These are phyloP conservation scores for Tenthredo livida DNA, from an alignment of 2,888 invertebrate species.

Conservation along the genomic window DNA sequence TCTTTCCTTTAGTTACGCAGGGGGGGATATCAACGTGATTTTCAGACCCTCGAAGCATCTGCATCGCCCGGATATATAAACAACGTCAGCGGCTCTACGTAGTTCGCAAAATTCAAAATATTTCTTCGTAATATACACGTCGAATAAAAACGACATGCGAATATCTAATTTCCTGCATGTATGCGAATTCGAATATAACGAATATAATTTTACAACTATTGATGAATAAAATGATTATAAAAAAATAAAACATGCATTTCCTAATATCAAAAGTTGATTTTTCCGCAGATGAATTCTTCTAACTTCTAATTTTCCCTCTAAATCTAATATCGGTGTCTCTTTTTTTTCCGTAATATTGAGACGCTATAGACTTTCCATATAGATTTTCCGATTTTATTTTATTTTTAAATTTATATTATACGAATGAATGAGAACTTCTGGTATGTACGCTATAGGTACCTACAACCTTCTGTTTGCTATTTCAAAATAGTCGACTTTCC, in stretches of 20 bases:
- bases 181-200: not conserved
- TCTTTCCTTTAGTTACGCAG: not conserved
- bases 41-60: conserved; percentile 19
- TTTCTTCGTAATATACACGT: conserved; percentile 15
- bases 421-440: not conserved
- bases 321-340: not conserved
- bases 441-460: no score
- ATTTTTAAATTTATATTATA: not conserved
- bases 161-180: not conserved
- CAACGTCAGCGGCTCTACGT: not conserved
- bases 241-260: not conserved
- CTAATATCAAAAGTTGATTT: not conserved
- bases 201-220: not conserved
- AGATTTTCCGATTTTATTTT: not conserved
- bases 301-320: not conserved
- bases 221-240: not conserved
- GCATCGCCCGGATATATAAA: conserved; percentile 38
- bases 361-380: not conserved
- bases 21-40: conserved; percentile 22
- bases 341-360: not conserved
- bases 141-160: conserved; percentile 27
- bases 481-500: conserved; percentile 9
- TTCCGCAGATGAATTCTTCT: not conserved
- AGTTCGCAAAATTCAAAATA: conserved; percentile 41
- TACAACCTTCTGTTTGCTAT: conserved; percentile 48